A percentile compares a stretch with the other conserved stretches of the same genome.
These are phyloP conservation scores for Carcharodon carcharias DNA, from an alignment of 2,797 vertebrate species.

Conservation along the genomic window DNA sequence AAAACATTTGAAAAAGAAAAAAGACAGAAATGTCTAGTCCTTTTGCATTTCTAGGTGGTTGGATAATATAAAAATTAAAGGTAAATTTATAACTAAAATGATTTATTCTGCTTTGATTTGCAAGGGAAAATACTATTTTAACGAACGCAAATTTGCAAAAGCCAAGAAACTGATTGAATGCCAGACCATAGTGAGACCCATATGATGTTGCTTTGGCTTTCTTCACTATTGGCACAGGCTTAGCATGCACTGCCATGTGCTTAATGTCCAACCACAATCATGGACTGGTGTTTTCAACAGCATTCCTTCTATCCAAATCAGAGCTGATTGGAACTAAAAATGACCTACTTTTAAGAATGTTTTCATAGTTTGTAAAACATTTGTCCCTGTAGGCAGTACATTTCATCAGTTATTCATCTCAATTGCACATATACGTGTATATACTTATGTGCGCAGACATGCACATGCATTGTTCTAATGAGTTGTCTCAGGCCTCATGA, in stretches of 20 bases:
- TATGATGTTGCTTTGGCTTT: not conserved
- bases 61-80: not conserved
- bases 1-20: not conserved
- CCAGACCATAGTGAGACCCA: conserved; percentile 16
- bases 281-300: not conserved
- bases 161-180: not conserved
- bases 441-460: not conserved
- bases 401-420: conserved; percentile 3
- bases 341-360: not conserved
- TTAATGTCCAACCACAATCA: not conserved
- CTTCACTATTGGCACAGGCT: not conserved
- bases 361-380: not conserved
- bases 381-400: not conserved
- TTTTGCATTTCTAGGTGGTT: not conserved
- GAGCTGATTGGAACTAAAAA: not conserved
- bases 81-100: not conserved
- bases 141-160: not conserved
- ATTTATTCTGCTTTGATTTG: not conserved
- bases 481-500: not conserved
- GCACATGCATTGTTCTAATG: not conserved
- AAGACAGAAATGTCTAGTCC: not conserved
- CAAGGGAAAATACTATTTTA: not conserved
- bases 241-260: not conserved
- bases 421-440: not conserved
- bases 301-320: not conserved